Evolutionary conservation across 2,888 invertebrate genomes (phyloP), one percentile per base, ranked within the genome.

Genomic region (Drosophila heteroneura): DNA sequence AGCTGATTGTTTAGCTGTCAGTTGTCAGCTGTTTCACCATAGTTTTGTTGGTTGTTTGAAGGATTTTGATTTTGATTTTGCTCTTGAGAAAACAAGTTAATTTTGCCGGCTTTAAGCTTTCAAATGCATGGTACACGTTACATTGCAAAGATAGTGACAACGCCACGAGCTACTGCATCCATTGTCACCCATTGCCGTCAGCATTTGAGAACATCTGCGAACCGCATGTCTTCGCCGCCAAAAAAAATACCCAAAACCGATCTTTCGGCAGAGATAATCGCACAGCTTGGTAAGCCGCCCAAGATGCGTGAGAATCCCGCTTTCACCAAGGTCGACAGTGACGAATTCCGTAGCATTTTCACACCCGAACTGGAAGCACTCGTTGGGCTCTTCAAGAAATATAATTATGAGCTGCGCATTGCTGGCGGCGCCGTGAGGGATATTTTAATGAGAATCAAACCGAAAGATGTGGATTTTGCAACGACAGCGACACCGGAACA

Each of bases 381-480:
- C 16, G 94, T 96, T 28, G 94, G 94, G 4, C 81, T 99, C 14
- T 99, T 99, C 92, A 95, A 96, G 69, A 96, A 96, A 90, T 95
- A 97, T 91, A 94, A 96, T 62, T 96, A 96, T 95, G 98, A 99
- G 93, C 94, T 99, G 69, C 94, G 99, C 82, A 96, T 99, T 71
- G 99, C 99, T 49, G 99, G 99, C 54, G 99, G 99, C 7, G 99
- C 99, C 26, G 99, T 99, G 0, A 95, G 97, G 79, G 98, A 98
- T 93, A 94, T 98, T 37, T 92, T 98, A n/a, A 95, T 96, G 95
- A 95, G 96, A 6, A 95, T 95, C 60, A 94, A 94, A 80, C 98
- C 99, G 1, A 96, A 96, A 91, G 99, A 99, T 94, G 94, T 99
- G 59, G 99, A 99, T 94, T 99, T 99, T 94, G 99, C 99, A 0